Evolutionary conservation across 2,113 vertebrate genomes (phyloP).

Genomic region (Melanocharis versteri): DNA sequence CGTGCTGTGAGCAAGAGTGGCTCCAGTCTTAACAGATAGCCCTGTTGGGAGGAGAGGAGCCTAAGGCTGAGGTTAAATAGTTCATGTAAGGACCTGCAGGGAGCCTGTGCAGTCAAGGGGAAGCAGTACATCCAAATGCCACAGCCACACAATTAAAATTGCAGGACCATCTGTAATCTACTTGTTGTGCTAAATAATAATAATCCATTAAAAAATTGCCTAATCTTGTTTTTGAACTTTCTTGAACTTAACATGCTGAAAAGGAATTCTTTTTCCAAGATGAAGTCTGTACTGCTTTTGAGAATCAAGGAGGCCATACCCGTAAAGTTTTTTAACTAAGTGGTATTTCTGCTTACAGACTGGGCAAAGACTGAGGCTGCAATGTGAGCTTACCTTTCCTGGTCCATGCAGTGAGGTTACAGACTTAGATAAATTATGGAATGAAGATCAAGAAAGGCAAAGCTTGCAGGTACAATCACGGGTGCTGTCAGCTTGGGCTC

Average conservation of each 20-base stretch:
- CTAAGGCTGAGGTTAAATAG: neutral
- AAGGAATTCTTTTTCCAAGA: neutral
- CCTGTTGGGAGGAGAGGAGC: neutral
- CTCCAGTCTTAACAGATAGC: neutral
- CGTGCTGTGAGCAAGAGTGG: neutral
- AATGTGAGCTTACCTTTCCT: neutral
- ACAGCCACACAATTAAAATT: neutral
- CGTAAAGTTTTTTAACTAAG: neutral
- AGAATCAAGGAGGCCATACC: neutral
- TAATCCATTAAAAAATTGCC: neutral
- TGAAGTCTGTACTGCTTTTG: neutral
- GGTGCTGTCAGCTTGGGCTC: neutral
- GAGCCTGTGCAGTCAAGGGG: neutral
- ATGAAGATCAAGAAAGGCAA: neutral
- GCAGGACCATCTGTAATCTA: neutral
- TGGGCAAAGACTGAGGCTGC: neutral
- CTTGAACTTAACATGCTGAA: fast-evolving
- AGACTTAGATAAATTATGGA: neutral
- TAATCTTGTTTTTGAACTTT: neutral
- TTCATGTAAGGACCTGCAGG: neutral
- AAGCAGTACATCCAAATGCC: neutral
- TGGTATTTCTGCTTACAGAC: neutral
- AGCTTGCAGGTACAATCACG: fast-evolving
- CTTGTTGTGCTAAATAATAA: neutral
- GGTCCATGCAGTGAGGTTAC: neutral